Evolutionary conservation across 2,888 invertebrate species (phyloP).

Genomic region (Coelopa pilipes): DNA sequence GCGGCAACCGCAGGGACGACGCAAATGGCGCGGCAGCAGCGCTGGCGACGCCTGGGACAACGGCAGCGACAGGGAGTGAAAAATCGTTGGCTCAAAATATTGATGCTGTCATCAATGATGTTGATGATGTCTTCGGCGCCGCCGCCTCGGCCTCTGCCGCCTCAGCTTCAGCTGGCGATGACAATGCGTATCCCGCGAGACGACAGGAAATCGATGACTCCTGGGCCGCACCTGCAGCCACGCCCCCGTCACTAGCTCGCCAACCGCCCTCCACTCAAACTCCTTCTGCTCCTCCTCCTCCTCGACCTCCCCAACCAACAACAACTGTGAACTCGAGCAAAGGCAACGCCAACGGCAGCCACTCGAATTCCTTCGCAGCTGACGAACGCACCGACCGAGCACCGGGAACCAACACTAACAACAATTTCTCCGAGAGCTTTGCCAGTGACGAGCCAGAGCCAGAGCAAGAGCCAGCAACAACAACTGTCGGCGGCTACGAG

Average conservation of each 20-base stretch:
- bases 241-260: not conserved
- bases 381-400: conserved; percentile 6
- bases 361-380: conserved; percentile 44
- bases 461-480: conserved; percentile 28
- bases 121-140: conserved; percentile 4
- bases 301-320: not conserved
- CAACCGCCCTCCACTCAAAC: no score
- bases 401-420: conserved; percentile 18
- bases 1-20: not conserved
- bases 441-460: conserved; percentile 41
- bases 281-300: no score
- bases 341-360: conserved; percentile 14
- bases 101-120: conserved; percentile 16
- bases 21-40: not conserved
- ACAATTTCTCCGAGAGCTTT: not conserved
- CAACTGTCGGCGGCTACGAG: conserved; percentile 30
- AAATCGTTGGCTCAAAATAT: conserved; percentile 3
- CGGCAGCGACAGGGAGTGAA: not conserved
- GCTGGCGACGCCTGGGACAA: not conserved
- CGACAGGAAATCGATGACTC: conserved; percentile 53
- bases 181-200: conserved; percentile 19
- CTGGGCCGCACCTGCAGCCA: conserved; percentile 41
- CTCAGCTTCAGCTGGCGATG: conserved; percentile 15
- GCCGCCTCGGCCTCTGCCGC: conserved; percentile 17
- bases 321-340: conserved; percentile 12